Evolutionary conservation across 2,113 vertebrate species (phyloP).

Genomic region (Pelusios castaneus): DNA sequence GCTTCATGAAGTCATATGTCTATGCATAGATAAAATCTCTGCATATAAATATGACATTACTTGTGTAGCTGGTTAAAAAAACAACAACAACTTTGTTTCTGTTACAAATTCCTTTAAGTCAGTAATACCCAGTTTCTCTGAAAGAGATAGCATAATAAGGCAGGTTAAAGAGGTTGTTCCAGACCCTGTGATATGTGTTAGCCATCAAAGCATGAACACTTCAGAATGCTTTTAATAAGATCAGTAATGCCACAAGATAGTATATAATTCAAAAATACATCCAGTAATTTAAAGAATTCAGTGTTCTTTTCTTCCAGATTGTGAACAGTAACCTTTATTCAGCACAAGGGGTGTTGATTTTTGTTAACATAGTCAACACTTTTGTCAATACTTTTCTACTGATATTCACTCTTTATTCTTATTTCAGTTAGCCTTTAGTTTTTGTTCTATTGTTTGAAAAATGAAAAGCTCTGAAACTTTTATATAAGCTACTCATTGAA

Average conservation of each 20-base stretch:
- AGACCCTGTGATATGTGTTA: fast-evolving
- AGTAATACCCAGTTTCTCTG: neutral
- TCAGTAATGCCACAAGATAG: fast-evolving
- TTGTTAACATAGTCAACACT: fast-evolving
- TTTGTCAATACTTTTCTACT: neutral
- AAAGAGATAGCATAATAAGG: neutral
- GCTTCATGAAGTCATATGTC: fast-evolving
- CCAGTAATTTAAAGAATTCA: fast-evolving
- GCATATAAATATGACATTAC: neutral
- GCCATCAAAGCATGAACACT: neutral
- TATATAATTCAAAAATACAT: fast-evolving
- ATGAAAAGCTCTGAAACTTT: neutral
- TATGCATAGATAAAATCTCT: neutral
- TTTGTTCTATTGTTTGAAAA: neutral
- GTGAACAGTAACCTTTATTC: fast-evolving
- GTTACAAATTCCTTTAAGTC: fast-evolving
- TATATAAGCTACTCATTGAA: neutral
- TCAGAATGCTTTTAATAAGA: fast-evolving
- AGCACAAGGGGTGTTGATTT: neutral
- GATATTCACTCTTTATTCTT: fast-evolving
- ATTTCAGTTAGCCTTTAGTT: neutral
- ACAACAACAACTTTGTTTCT: fast-evolving
- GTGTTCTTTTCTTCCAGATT: neutral
- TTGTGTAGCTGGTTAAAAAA: neutral
- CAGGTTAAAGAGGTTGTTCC: fast-evolving